These are phyloP conservation scores for Saxidomus purpurata DNA, from an alignment of 1,140 invertebrate genomes.

Conservation along the genomic window DNA sequence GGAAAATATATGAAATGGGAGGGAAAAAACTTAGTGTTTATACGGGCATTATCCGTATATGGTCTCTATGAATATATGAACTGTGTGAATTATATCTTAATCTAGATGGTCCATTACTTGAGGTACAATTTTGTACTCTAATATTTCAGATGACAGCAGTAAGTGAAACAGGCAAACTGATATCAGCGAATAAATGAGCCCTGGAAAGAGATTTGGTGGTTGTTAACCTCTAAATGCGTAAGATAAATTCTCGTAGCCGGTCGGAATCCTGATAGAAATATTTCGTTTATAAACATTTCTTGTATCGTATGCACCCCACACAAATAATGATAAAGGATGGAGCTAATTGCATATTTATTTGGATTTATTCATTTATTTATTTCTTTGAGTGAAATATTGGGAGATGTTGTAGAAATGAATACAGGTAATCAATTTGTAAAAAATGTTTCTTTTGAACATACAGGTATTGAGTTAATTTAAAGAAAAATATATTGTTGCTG, in stretches of 20 bases:
- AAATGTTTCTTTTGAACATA: not conserved
- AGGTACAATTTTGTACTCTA: too few relatives aligned
- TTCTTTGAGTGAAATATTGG: not conserved
- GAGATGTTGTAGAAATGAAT: not conserved
- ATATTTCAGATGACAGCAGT: too few relatives aligned
- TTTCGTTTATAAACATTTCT: not conserved
- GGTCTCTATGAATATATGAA: too few relatives aligned
- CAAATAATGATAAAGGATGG: slow-evolving; percentile 6
- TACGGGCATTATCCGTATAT: too few relatives aligned
- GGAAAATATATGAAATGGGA: too few relatives aligned
- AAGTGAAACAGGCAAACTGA: too few relatives aligned
- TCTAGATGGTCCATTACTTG: too few relatives aligned
- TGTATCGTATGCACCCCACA: not conserved
- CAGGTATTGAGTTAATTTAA: not conserved
- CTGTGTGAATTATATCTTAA: too few relatives aligned
- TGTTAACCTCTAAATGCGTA: too few relatives aligned
- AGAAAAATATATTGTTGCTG: not conserved
- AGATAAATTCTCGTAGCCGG: not conserved
- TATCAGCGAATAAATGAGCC: too few relatives aligned
- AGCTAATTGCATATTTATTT: not conserved
- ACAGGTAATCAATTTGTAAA: not conserved
- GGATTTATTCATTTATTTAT: slow-evolving; percentile 6
- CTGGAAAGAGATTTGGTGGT: too few relatives aligned
- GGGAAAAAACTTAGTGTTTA: too few relatives aligned
- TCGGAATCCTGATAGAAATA: not conserved